phyloP scores from a whole-genome alignment of 2,888 invertebrate genomes.

The Ferdinandea cuprea region DNA sequence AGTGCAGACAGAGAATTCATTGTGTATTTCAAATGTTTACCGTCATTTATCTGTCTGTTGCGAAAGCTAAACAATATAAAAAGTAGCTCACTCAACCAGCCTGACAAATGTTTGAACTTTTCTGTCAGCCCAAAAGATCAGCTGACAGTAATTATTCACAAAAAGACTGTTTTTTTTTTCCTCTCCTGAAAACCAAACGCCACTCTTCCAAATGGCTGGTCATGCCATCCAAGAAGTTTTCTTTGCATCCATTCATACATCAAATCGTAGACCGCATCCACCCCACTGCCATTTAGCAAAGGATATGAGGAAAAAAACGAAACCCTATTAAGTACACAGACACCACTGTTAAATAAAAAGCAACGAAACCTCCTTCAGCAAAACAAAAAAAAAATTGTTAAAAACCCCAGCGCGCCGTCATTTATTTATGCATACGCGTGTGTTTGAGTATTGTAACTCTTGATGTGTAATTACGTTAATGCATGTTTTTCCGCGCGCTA shows the following conservation, averaged over 20 bases:
- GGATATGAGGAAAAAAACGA: background rate
- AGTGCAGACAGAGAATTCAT: too few relatives aligned
- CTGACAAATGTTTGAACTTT: too few relatives aligned
- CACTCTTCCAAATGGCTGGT: too few relatives aligned
- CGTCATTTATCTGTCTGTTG: too few relatives aligned
- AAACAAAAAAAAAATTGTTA: slow-evolving; percentile 16
- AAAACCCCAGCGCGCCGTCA: slow-evolving; percentile 20
- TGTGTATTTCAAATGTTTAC: too few relatives aligned
- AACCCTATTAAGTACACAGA: slow-evolving; percentile 1
- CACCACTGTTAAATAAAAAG: slow-evolving; percentile 24
- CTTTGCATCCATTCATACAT: slow-evolving; percentile 24
- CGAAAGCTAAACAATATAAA: too few relatives aligned
- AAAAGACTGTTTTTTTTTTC: too few relatives aligned
- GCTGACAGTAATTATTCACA: too few relatives aligned
- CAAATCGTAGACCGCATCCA: slow-evolving; percentile 8
- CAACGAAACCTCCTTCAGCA: slow-evolving; percentile 13
- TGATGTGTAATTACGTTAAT: slow-evolving; percentile 72
- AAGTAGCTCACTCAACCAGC: too few relatives aligned
- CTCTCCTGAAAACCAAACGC: too few relatives aligned
- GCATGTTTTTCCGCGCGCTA: slow-evolving; percentile 72
- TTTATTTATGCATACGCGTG: slow-evolving; percentile 36
- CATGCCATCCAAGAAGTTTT: background rate
- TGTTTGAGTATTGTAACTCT: slow-evolving; percentile 52
- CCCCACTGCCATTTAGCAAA: background rate
- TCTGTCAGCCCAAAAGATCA: too few relatives aligned